Evolutionary conservation across 2,888 invertebrate species (phyloP).

Genomic region (Leptothorax acervorum): DNA sequence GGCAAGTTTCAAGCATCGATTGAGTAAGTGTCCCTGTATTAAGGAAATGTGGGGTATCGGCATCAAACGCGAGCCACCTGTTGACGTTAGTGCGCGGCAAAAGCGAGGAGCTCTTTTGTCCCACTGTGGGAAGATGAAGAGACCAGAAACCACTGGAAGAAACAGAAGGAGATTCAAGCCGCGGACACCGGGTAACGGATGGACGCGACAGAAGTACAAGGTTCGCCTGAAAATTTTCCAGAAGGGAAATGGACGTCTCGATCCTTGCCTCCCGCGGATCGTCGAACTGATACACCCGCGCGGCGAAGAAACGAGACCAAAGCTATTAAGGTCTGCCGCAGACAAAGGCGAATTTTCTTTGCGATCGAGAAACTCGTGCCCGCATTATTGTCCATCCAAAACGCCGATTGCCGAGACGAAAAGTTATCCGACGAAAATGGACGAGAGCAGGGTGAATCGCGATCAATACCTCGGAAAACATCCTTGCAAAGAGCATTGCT

Average conservation of each 20-base stretch:
- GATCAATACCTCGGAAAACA: not conserved
- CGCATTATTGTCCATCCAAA: not conserved
- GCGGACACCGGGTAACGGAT: slow-evolving; percentile 51
- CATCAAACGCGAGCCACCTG: not conserved
- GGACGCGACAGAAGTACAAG: slow-evolving; percentile 71
- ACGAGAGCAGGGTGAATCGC: slow-evolving; percentile 46
- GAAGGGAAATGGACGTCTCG: slow-evolving; percentile 37
- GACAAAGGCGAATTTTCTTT: not conserved
- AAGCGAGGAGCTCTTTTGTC: not conserved
- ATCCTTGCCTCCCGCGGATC: slow-evolving; percentile 66
- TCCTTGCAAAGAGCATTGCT: not conserved
- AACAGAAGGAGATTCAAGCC: slow-evolving; percentile 11
- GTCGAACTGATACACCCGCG: slow-evolving; percentile 32
- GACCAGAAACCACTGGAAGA: not conserved
- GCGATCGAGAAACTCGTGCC: slow-evolving; percentile 18
- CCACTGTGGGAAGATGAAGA: not conserved
- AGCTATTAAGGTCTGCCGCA: not conserved
- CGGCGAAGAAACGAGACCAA: not conserved
- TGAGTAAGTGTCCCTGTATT: slow-evolving; percentile 69
- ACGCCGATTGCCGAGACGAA: slow-evolving; percentile 4
- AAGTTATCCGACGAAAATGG: slow-evolving; percentile 67
- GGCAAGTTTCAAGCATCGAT: slow-evolving; percentile 70
- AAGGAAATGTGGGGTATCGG: slow-evolving; percentile 44
- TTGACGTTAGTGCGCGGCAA: not conserved
- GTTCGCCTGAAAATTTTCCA: slow-evolving; percentile 70